Conservation (phyloP, 2,888 invertebrate species). For the Andrena praecox region DNA sequence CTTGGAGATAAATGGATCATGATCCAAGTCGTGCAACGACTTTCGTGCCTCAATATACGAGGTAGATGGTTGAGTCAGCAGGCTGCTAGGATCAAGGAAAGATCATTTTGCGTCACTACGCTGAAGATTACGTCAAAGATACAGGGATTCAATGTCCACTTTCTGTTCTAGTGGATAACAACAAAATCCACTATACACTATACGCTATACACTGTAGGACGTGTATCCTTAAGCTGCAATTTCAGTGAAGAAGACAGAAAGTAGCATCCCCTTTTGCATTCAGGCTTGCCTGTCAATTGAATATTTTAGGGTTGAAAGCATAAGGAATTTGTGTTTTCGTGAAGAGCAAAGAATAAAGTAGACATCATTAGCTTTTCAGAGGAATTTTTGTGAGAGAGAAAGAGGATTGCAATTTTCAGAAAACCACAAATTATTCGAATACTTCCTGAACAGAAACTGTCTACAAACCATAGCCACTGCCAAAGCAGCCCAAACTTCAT, state of each 20-base stretch:
- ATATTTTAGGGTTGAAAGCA: too few species aligned
- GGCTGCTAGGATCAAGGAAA: background rate
- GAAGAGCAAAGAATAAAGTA: too few species aligned
- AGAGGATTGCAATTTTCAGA: background rate
- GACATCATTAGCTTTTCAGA: too few species aligned
- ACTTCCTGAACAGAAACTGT: too few species aligned
- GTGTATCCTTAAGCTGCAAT: background rate
- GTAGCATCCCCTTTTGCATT: too few species aligned
- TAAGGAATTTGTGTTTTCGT: too few species aligned
- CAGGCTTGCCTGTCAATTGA: too few species aligned
- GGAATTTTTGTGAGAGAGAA: background rate
- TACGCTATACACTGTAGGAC: background rate
- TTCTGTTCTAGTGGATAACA: background rate
- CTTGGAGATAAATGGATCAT: constrained; percentile 22
- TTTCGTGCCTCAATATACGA: constrained; percentile 4
- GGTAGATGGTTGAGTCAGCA: constrained; percentile 15
- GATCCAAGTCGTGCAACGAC: constrained; percentile 21
- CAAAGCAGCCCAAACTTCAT: too few species aligned
- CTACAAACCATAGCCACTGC: too few species aligned
- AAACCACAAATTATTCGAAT: background rate
- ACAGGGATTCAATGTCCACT: constrained; percentile 5
- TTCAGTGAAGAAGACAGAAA: background rate
- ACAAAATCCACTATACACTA: background rate
- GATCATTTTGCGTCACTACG: constrained; percentile 39
- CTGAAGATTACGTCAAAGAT: constrained; percentile 37